Evolutionary conservation across 2,888 invertebrate species (phyloP), one percentile per base, ranked within the genome.

Genomic region (Meganola albula): DNA sequence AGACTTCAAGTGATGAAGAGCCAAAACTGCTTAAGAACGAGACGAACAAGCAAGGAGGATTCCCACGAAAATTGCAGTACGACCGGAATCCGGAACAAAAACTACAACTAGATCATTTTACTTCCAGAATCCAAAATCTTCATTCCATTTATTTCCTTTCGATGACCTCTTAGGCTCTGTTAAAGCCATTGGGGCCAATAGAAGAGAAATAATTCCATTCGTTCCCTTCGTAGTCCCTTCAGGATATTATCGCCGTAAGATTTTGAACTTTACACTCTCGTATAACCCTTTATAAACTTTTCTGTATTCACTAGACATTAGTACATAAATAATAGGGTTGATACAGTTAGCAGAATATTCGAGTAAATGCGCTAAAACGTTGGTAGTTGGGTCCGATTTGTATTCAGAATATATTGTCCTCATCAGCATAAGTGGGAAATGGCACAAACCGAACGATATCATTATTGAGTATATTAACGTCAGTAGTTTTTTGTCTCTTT

Each of bases 391-490:
- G 52, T 89, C 76, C 9, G 90, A 86, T 1, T 89, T 88, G 21
- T 88, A 83, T 13, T 89, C 88, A 44, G 88, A 88, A 54, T 91
- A 90, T 23, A 94, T 90, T 0, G 60, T 45, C 80, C 96, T 96
- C 10, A 94, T 93, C 24, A 96, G 87, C 1, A 96, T 96, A 33
- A 97, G 93, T 0, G 97, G 97, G 31, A 97, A 82, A 69, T 97
- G 97, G 62, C 96, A 96, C 6, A 93, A 84, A 16, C 94, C 88
- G 62, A 96, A 97, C 20, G 96, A 93, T 24, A 95, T 80, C 73
- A 97, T 95, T 52, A 97, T 97, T n/a, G 93, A 95, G 33, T 95
- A 83, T 14, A 97, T 96, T 96, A 97, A 96, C 45, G 92, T 92
- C 10, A 93, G 75, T 6, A 94, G 76, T 32, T 91, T 91, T 37